Base-by-base conservation (phyloP, 1,140 invertebrate genomes). In the Heliconius himera region DNA sequence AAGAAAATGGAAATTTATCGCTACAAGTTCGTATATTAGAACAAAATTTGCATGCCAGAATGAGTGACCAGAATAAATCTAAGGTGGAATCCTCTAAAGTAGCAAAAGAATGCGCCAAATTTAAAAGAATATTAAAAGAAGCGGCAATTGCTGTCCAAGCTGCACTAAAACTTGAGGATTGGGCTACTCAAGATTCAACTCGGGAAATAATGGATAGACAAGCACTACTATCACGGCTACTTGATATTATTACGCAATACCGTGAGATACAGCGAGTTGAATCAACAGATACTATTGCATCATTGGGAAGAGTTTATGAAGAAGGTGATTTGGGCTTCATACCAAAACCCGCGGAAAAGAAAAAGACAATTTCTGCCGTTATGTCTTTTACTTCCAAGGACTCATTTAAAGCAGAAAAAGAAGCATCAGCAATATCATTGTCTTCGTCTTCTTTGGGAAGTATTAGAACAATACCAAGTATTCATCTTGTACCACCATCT, bases 291-390 rank as follows among this genome's bases (percentile, higher is more conserved):
- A 95, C 95, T 2, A 85, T 95, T 3, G 91, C 91, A 46, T 94
- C 94, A 3, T 83, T 94, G 51, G 86, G 87, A 8, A 88, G 88
- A 83, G 81, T 94, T 83, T 96, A 95, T 79, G 92, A 95, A 74
- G 95, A 95, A 74, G 95, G 96, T 56, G 95, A 96, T 84, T 92
- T 96, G 71, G 95, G 95, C 13, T 95, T 96, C 78, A 91, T 96
- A 29, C 95, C 94, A 6, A 95, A 94, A 84, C 79, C 85, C 74
- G n/a, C 26, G 16, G 60, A 80, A 26, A 91, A 91, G 80, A 90
- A 88, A 76, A 86, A 88, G 1, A 73, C 81, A 18, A 51, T 81
- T 76, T 84, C 85, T 54, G 60, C 82, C 36, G 73, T 80, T 29
- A 29, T 73, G 29, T 84, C 84, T 22, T 29, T 73, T 46, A 73